A percentile compares a stretch with the other conserved stretches of the same genome.
Conservation (phyloP, 2,888 invertebrate genomes). For the Erebia ligea region DNA sequence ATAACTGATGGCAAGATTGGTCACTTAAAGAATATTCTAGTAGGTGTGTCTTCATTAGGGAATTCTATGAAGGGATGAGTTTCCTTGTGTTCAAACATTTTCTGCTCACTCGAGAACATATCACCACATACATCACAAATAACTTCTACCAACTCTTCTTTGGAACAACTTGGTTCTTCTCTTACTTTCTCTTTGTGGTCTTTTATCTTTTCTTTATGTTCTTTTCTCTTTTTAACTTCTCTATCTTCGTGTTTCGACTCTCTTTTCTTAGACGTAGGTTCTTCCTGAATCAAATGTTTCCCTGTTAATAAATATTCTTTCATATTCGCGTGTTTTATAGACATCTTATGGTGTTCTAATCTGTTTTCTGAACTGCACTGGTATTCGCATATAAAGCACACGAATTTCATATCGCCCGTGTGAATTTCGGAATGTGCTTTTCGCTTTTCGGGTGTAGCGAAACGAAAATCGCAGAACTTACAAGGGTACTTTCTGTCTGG, state of each 20-base stretch:
- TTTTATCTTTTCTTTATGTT: slow-evolving; percentile 10
- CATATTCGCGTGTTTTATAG: slow-evolving; percentile 71
- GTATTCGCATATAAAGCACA: slow-evolving; percentile 77
- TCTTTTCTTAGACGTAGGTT: slow-evolving; percentile 51
- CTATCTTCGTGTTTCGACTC: slow-evolving; percentile 44
- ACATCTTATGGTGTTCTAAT: slow-evolving; percentile 67
- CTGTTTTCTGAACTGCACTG: slow-evolving; percentile 74
- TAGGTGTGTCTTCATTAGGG: slow-evolving; percentile 75
- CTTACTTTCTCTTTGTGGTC: slow-evolving; percentile 35
- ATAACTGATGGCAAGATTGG: slow-evolving; percentile 50
- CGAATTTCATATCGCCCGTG: slow-evolving; percentile 76
- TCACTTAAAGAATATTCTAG: slow-evolving; percentile 79
- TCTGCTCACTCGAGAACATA: slow-evolving; percentile 60
- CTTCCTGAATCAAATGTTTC: slow-evolving; percentile 55
- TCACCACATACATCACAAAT: slow-evolving; percentile 76
- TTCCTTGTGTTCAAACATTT: slow-evolving; percentile 73
- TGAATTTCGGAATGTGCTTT: slow-evolving; percentile 71
- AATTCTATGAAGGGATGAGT: slow-evolving; percentile 79
- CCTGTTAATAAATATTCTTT: slow-evolving; percentile 69
- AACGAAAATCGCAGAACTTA: slow-evolving; percentile 75
- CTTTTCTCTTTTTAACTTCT: slow-evolving; percentile 49
- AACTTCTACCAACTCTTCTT: slow-evolving; percentile 41
- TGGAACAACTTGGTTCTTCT: slow-evolving; percentile 39
- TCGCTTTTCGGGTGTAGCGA: slow-evolving; percentile 70
- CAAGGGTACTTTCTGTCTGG: slow-evolving; percentile 71